Conservation (phyloP, 2,888 invertebrate genomes). For the Eilema depressum region DNA sequence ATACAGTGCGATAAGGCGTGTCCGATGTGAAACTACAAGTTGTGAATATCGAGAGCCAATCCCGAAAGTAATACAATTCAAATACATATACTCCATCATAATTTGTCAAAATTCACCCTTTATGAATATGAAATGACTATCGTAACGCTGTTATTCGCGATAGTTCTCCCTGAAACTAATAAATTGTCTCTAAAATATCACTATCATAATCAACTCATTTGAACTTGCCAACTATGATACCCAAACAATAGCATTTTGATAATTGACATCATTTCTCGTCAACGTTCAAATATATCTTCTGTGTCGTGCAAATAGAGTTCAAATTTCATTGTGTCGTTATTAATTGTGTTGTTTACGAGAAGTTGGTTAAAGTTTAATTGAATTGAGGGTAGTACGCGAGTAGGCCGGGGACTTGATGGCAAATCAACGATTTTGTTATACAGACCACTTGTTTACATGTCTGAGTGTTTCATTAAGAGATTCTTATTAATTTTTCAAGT, state of each 20-base stretch:
- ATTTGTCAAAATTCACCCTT: not conserved
- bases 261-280: conserved; percentile 61
- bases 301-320: conserved; percentile 49
- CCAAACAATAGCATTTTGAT: conserved; percentile 73
- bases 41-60: too few relatives aligned
- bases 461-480: conserved; percentile 36
- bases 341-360: conserved; percentile 84
- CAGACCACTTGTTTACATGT: conserved; percentile 71
- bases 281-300: conserved; percentile 37
- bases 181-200: conserved; percentile 41
- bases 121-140: not conserved
- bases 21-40: too few relatives aligned
- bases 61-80: too few relatives aligned
- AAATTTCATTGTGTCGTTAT: conserved; percentile 60
- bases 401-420: conserved; percentile 67
- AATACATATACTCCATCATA: not conserved
- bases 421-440: conserved; percentile 73
- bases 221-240: conserved; percentile 49
- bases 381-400: conserved; percentile 70
- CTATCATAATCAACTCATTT: conserved; percentile 57
- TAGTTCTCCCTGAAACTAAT: not conserved
- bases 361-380: conserved; percentile 85
- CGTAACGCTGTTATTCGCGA: not conserved
- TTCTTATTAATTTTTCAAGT: conserved; percentile 47
- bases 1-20: too few relatives aligned